Percentiles rank a stretch among this genome's conserved stretches.
Evolutionary conservation across 2,888 invertebrate genomes (phyloP).

Genomic region (Merodon equestris): DNA sequence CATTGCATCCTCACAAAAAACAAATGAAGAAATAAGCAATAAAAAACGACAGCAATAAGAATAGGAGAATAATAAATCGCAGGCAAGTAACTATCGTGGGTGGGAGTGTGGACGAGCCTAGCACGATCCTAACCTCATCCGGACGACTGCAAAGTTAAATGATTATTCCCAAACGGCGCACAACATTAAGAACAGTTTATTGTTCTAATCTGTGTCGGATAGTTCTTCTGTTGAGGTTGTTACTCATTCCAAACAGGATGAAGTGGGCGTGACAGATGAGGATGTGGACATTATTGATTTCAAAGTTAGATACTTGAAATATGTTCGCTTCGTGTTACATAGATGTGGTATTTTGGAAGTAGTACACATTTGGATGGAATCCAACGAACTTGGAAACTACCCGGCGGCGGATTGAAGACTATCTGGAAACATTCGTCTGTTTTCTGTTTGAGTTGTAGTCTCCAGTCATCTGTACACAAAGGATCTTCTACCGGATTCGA

Average conservation of each 20-base stretch:
- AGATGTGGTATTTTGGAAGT: no score
- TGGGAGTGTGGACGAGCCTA: not conserved
- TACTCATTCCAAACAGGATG: not conserved
- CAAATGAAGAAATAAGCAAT: not conserved
- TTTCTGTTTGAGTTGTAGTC: no score
- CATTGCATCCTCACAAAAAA: conserved; percentile 29
- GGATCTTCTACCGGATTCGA: no score
- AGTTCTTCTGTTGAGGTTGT: conserved; percentile 39
- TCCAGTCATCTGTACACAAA: no score
- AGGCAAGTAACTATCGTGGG: no score
- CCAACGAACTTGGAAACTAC: no score
- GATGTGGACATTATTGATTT: no score
- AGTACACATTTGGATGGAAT: no score
- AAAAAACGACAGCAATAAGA: not conserved
- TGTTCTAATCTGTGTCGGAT: conserved; percentile 36
- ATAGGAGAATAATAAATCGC: not conserved
- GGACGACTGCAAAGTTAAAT: conserved; percentile 37
- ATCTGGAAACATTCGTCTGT: no score
- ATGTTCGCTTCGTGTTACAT: no score
- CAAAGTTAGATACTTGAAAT: no score
- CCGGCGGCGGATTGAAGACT: no score
- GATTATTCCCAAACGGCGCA: conserved; percentile 44
- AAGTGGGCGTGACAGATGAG: not conserved
- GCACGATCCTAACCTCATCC: conserved; percentile 29
- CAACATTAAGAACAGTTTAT: conserved; percentile 48